These are phyloP conservation scores for Lithobates pipiens DNA, from an alignment of 2,797 vertebrate species.

Conservation along the genomic window DNA sequence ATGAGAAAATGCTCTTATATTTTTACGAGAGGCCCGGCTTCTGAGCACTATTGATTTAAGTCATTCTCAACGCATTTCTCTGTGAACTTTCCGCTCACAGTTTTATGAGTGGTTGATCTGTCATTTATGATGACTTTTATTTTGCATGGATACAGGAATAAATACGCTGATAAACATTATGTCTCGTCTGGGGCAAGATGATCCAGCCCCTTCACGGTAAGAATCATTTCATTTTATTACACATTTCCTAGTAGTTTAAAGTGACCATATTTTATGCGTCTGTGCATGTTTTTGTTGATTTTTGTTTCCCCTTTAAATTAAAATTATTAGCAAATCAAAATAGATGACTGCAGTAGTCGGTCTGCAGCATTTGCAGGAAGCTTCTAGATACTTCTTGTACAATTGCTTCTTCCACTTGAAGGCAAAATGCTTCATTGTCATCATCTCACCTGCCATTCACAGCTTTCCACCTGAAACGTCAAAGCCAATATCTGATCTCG, in stretches of 20 bases:
- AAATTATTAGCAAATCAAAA: not conserved
- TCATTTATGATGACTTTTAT: constrained; percentile 61
- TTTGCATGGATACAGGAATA: constrained; percentile 83
- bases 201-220: constrained; percentile 96
- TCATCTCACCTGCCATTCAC: not conserved
- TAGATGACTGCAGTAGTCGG: not conserved
- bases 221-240: constrained; percentile 44
- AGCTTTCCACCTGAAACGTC: not conserved
- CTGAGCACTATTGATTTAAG: constrained; percentile 53
- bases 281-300: not conserved
- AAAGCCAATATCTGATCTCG: not conserved
- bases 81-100: constrained; percentile 30
- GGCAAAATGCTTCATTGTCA: too few species aligned
- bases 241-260: constrained; percentile 13
- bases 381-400: not conserved
- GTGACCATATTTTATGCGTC: not conserved
- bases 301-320: constrained; percentile 1
- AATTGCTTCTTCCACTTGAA: not conserved
- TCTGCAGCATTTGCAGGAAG: not conserved
- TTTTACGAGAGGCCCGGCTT: constrained; percentile 50
- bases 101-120: constrained; percentile 34
- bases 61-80: constrained; percentile 21
- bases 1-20: constrained; percentile 58
- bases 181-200: constrained; percentile 97
- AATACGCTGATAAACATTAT: constrained; percentile 99